These are phyloP conservation scores for Parapristionchus giblindavisi DNA, from an alignment of 2,888 invertebrate genomes.

Conservation along the genomic window DNA sequence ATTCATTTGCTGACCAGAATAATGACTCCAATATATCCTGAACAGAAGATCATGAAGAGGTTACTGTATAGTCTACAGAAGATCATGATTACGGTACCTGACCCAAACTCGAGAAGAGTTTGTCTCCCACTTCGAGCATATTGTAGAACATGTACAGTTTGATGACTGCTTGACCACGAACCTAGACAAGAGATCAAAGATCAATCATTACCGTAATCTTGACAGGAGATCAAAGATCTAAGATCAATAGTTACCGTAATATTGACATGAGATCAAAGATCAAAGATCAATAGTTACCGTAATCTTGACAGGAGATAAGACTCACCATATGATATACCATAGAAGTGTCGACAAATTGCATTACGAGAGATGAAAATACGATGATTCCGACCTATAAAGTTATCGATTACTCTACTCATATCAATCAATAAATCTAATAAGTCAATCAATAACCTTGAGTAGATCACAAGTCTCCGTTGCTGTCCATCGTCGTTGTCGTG, in stretches of 20 bases:
- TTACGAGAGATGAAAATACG: constrained; percentile 72
- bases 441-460: constrained; percentile 72
- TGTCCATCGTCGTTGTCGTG: constrained; percentile 58
- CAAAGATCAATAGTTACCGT: too few species aligned
- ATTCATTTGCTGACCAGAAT: constrained; percentile 98
- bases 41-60: constrained; percentile 73
- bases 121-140: constrained; percentile 94
- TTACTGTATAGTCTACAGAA: background rate
- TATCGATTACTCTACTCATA: background rate
- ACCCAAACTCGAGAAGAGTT: constrained; percentile 88
- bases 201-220: too few species aligned
- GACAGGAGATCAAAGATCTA: too few species aligned
- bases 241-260: too few species aligned
- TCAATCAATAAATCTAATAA: background rate
- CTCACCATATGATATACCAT: constrained; percentile 90
- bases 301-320: background rate
- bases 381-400: constrained; percentile 47
- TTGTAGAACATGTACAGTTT: constrained; percentile 99
- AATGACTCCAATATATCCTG: constrained; percentile 97
- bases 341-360: constrained; percentile 93
- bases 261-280: too few species aligned
- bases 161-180: constrained; percentile 90
- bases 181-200: too few species aligned
- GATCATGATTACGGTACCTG: constrained; percentile 50
- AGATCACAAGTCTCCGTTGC: constrained; percentile 86